Base-by-base conservation (phyloP, 2,797 vertebrate species). In the Anguilla megastoma region DNA sequence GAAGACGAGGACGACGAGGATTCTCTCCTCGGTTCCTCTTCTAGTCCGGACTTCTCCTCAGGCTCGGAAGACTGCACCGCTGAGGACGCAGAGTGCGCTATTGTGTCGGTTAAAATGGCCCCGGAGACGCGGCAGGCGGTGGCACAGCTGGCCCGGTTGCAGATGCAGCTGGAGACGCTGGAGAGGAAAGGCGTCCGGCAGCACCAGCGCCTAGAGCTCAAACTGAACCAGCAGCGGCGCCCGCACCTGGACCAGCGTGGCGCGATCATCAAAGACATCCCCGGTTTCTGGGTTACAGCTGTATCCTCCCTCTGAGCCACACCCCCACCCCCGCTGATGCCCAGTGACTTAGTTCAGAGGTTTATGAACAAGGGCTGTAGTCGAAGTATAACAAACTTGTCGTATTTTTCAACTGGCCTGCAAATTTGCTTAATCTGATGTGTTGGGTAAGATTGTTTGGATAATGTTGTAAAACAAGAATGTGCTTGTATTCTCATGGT, bases 281-380 rank as follows among this genome's bases (percentile, higher is more conserved):
- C 97, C 0, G 97, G 97, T 41, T 98, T 98, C 94, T 98, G 97
- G 98, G 97, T 98, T 92, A 98, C 97, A 0, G 98, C 98, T 92
- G 97, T 98, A 98, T 98, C 97, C 97, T 97, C 71, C 58, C 54
- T 10, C n/a, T 4, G 18, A n/a, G 79, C 79, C 9, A 24, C 79
- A 82, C 6, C 45, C 79, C 18, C 0, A 4, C 10, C 2, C 12
- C 30, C 0, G 8, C 27, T 10, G n/a, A 10, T 33, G 7, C 69
- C 27, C 27, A 74, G 12, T 33, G 69, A 33, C 14, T 3, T 33
- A 74, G 69, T 30, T 30, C 8, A 27, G 24, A 10, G 66, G 66
- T 69, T 3, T 69, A 69, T 30, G n/a, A 27, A 10, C 6, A 1
- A n/a, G 24, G 10, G 24, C 24, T 30, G 66, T 6, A 63, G 58